Percentiles rank a stretch among this genome's conserved stretches.
phyloP scores from a whole-genome alignment of 1,140 invertebrate species.

The Chrysoperla carnea region DNA sequence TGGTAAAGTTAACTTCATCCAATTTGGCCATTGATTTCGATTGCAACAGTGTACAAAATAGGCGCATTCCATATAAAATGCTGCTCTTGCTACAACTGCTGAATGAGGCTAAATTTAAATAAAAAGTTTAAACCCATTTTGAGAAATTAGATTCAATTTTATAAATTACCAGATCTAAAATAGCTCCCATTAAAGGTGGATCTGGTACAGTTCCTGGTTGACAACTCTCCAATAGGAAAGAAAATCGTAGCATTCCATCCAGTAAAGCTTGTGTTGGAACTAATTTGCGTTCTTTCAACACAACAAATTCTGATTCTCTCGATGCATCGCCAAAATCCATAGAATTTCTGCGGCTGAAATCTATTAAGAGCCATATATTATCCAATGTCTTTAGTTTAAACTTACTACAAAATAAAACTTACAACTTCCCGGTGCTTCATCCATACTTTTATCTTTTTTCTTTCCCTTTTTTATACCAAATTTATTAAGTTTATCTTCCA shows the following conservation, averaged over 20 bases:
- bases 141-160: slow-evolving; percentile 23
- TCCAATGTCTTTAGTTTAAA: too few relatives aligned
- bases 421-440: slow-evolving; percentile 64
- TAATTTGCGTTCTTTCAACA: slow-evolving; percentile 67
- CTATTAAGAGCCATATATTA: slow-evolving; percentile 22
- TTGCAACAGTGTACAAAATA: slow-evolving; percentile 96
- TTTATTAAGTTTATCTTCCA: slow-evolving; percentile 68
- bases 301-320: slow-evolving; percentile 68
- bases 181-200: slow-evolving; percentile 83
- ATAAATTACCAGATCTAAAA: slow-evolving; percentile 76
- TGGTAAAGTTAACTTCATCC: slow-evolving; percentile 80
- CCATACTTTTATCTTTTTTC: slow-evolving; percentile 71
- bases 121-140: neutral
- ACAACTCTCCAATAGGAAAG: slow-evolving; percentile 84
- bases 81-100: slow-evolving; percentile 78
- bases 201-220: slow-evolving; percentile 91
- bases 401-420: slow-evolving; percentile 22
- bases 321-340: slow-evolving; percentile 59
- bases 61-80: slow-evolving; percentile 84
- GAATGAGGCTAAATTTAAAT: slow-evolving; percentile 65
- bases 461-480: slow-evolving; percentile 54
- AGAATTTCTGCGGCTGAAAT: slow-evolving; percentile 67
- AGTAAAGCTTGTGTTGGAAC: slow-evolving; percentile 54
- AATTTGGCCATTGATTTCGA: slow-evolving; percentile 90
- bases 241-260: slow-evolving; percentile 67